Evolutionary conservation across 92 coral and sea anemone genomes (phyloP).

Genomic region (Porites evermanni): DNA sequence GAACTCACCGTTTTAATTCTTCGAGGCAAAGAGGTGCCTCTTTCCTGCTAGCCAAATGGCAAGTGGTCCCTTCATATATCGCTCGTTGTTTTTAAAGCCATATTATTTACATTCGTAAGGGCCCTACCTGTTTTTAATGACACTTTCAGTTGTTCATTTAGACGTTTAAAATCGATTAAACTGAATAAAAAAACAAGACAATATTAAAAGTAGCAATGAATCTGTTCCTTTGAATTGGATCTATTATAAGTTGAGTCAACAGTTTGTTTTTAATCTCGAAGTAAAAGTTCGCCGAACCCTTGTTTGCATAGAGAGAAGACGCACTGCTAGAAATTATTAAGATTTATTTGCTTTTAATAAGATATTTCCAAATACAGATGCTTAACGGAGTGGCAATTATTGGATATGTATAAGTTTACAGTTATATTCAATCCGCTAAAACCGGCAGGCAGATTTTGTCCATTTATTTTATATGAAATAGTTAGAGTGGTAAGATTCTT

Average conservation of each 20-base stretch:
- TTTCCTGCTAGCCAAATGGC: background rate
- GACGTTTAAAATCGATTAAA: constrained; percentile 17
- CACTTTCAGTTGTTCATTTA: background rate
- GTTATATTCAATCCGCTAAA: background rate
- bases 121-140: background rate
- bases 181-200: background rate
- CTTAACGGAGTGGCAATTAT: background rate
- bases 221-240: background rate
- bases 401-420: background rate
- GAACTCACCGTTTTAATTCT: background rate
- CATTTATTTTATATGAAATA: background rate
- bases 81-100: background rate
- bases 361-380: constrained; percentile 8
- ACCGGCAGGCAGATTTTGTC: background rate
- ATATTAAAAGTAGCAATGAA: constrained; percentile 3
- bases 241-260: background rate
- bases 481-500: background rate
- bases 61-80: background rate
- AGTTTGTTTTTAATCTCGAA: constrained; percentile 27
- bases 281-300: constrained; percentile 5
- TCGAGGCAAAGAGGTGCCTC: background rate
- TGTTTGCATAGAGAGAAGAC: background rate
- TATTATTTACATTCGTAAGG: background rate
- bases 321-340: background rate
- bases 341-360: constrained; percentile 35